Evolutionary conservation across 2,113 vertebrate species (phyloP).

Genomic region (Peucedramus taeniatus): DNA sequence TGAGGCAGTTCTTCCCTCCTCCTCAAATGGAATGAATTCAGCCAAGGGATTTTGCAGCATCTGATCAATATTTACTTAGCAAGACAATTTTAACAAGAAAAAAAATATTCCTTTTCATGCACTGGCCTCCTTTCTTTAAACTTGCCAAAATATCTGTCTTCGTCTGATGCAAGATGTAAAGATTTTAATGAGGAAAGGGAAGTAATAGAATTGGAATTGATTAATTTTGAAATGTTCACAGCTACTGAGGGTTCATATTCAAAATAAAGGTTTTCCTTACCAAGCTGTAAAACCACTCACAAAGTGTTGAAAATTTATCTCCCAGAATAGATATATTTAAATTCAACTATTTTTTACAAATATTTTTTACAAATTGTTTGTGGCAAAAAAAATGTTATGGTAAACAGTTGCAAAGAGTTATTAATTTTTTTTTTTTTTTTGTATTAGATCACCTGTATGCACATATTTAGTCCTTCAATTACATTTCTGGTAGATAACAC

Average conservation of each 20-base stretch:
- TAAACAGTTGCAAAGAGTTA: neutral
- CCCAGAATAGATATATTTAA: neutral
- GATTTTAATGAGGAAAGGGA: neutral
- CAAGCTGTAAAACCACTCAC: neutral
- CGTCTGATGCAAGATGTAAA: neutral
- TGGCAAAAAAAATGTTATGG: neutral
- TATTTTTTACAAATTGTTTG: neutral
- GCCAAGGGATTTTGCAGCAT: neutral
- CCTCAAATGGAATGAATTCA: neutral
- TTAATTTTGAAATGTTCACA: neutral
- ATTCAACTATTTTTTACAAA: neutral
- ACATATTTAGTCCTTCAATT: neutral
- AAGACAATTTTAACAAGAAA: conserved; percentile 28
- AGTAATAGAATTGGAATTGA: neutral
- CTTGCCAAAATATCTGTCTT: neutral
- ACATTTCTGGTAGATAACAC: neutral
- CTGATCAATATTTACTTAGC: conserved; percentile 51
- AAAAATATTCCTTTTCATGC: neutral
- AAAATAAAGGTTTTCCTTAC: neutral
- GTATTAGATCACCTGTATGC: neutral
- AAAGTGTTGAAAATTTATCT: neutral
- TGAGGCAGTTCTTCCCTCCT: neutral
- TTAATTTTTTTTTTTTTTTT: neutral
- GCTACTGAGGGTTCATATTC: neutral
- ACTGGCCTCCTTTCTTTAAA: neutral